Base-by-base conservation (phyloP, 2,888 invertebrate genomes). In the Formica aserva region DNA sequence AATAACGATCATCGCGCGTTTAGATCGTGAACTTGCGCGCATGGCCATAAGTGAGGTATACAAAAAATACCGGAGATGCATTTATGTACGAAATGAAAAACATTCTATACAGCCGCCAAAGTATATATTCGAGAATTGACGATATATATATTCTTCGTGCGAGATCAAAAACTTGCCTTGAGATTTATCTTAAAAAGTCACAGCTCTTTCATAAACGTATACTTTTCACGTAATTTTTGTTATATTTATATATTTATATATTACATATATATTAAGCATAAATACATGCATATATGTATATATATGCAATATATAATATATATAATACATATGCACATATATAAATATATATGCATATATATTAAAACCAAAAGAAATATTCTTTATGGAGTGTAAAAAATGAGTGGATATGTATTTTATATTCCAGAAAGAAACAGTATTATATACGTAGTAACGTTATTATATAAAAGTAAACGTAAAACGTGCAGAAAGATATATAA, bases 351-450 rank as follows among this genome's bases (percentile, higher is more conserved):
- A 75, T 63, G 63, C 15, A 3, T 38, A 22, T 48, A 18, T 48
- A 48, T 78, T 52, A 38, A 81, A 65, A 75, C 35, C 81, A 81
- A 65, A 76, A 81, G 62, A 52, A 48, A 52, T 75, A 81, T 81
- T 75, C 62, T 38, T 60, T 71, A 52, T 69, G 69, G 26, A 60
- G 18, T 71, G 11, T 78, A 32, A 55, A 26, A 45, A 57, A 52
- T 78, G 71, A 29, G 60, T 45, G 45, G 4, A 60, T 78, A 22
- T 71, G 29, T 60, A 26, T 45, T 67, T 26, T 32, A 32, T 78
- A 69, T 32, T 78, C 8, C 26, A 60, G 13, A 45, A 65, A 15
- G 11, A 78, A 78, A 45, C 71, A 80, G 71, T 74, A 81, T 75
- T 81, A 80, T 48, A 18, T 6, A 18, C 18, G 45, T 71, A 71